Percentiles rank a stretch among this genome's conserved stretches.
Evolutionary conservation across 2,888 invertebrate genomes (phyloP).

Genomic region (Rhopalosiphum nymphaeae): DNA sequence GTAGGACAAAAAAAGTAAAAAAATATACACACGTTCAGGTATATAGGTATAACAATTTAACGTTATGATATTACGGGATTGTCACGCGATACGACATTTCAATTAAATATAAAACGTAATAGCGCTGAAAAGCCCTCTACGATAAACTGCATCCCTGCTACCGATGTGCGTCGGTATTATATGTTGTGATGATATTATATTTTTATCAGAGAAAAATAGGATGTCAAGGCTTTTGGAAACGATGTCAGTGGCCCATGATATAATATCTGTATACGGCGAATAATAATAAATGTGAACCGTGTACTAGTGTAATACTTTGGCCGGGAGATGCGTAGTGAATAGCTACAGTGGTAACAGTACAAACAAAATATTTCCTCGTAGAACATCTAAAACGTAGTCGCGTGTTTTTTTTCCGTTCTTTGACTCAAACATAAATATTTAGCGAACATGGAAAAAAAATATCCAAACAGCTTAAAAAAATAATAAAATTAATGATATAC

Average conservation of each 20-base stretch:
- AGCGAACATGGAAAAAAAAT: neutral
- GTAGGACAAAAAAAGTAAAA: neutral
- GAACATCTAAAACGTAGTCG: neutral
- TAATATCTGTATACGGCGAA: neutral
- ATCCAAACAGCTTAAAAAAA: neutral
- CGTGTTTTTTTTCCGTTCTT: neutral
- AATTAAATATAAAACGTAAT: conserved; percentile 18
- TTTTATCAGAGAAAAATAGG: neutral
- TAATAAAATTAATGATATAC: neutral
- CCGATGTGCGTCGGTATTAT: neutral
- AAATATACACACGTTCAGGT: neutral
- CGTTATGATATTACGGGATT: neutral
- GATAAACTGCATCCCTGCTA: neutral
- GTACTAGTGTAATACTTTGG: neutral
- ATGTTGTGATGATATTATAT: neutral
- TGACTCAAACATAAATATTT: neutral
- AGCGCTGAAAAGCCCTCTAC: neutral
- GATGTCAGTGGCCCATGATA: neutral
- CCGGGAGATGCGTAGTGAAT: neutral
- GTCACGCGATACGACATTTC: conserved; percentile 11
- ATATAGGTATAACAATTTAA: neutral
- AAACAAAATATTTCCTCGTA: neutral
- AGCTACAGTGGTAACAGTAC: neutral
- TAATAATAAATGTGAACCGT: neutral
- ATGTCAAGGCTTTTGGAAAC: conserved; percentile 2